Evolutionary conservation across 2,888 invertebrate genomes (phyloP).

Genomic region (Acanthosepion esculentum): DNA sequence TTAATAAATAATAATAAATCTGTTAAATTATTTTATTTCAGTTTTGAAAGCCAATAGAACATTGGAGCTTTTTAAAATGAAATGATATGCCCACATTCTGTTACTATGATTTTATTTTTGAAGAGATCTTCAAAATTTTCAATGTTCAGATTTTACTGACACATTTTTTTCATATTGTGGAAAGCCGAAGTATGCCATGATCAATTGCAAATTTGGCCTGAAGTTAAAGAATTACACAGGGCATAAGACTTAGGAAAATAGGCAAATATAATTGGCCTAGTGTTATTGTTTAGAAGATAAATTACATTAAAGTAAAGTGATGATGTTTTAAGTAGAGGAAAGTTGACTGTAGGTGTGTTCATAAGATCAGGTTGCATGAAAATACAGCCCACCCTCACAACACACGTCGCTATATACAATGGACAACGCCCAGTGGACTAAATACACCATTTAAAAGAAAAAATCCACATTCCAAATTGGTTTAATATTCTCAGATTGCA

Average conservation of each 20-base stretch:
- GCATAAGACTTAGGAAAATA: background rate
- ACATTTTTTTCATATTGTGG: no score
- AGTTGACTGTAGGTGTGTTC: slow-evolving; percentile 10
- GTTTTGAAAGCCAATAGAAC: no score
- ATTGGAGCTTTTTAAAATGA: no score
- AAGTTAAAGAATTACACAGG: background rate
- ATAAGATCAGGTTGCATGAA: background rate
- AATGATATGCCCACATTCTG: no score
- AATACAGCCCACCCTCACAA: background rate
- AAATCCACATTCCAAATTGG: background rate
- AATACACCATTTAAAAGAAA: slow-evolving; percentile 6
- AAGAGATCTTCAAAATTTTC: no score
- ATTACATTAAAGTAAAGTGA: background rate
- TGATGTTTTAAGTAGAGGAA: background rate
- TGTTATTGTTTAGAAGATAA: background rate
- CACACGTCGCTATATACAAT: background rate
- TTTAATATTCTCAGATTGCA: background rate
- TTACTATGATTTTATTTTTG: no score
- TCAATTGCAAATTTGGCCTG: background rate
- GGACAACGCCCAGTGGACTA: background rate
- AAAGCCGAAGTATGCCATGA: no score
- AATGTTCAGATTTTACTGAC: no score
- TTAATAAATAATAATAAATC: no score
- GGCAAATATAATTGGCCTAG: background rate
- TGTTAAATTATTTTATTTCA: no score